These are phyloP conservation scores for Pseudoips prasinana DNA, from an alignment of 2,888 invertebrate genomes.

Conservation along the genomic window DNA sequence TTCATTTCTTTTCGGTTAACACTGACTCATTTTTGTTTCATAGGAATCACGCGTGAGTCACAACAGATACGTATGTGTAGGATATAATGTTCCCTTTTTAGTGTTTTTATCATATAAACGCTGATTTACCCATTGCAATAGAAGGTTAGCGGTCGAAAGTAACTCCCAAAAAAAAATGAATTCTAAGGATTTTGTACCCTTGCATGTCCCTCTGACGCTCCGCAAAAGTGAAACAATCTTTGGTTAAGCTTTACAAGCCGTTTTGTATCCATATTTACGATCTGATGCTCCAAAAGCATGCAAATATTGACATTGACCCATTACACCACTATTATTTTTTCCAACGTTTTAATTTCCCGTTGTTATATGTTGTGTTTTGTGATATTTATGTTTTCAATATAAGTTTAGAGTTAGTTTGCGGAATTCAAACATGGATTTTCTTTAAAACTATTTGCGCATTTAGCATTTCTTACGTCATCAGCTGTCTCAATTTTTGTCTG, in stretches of 20 bases:
- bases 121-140: conserved; percentile 35
- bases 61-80: conserved; percentile 60
- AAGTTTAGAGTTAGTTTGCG: conserved; percentile 37
- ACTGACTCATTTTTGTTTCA: conserved; percentile 76
- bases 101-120: conserved; percentile 46
- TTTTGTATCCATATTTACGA: conserved; percentile 25
- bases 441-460: conserved; percentile 16
- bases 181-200: conserved; percentile 44
- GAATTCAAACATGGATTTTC: conserved; percentile 9
- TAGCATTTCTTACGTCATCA: conserved; percentile 21
- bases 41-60: conserved; percentile 83
- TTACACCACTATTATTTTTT: conserved; percentile 29
- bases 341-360: conserved; percentile 36
- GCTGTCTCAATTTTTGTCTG: conserved; percentile 15
- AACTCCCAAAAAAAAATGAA: conserved; percentile 24
- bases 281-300: conserved; percentile 42
- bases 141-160: conserved; percentile 32
- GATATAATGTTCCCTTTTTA: conserved; percentile 64
- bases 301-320: conserved; percentile 33
- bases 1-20: conserved; percentile 44
- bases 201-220: conserved; percentile 50
- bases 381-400: conserved; percentile 39
- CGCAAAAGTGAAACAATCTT: conserved; percentile 23
- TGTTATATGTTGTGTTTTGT: conserved; percentile 55
- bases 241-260: conserved; percentile 18